Conservation (phyloP, 2,797 vertebrate genomes). For the Staurois parvus region DNA sequence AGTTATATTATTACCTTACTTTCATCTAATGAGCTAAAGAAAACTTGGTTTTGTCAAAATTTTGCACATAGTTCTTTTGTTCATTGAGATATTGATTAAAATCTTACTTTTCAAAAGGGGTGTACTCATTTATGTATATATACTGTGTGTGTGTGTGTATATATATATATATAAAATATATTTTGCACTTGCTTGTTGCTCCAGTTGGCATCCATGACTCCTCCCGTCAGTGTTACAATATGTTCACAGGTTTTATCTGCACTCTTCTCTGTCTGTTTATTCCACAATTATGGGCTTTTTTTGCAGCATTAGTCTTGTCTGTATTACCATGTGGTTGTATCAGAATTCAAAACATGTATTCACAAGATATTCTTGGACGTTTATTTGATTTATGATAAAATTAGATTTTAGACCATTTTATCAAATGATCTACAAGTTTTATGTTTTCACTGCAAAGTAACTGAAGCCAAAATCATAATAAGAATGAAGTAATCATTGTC, state of each 20-base stretch:
- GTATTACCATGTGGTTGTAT: not conserved
- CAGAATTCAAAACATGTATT: not conserved
- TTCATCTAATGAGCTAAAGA: too few relatives aligned
- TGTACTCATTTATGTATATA: too few relatives aligned
- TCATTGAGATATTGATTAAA: too few relatives aligned
- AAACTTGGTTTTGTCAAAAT: too few relatives aligned
- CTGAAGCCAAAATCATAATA: slow-evolving; percentile 24
- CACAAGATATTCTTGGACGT: slow-evolving; percentile 1
- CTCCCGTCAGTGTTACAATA: not conserved
- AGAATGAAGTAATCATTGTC: slow-evolving; percentile 34
- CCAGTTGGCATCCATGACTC: not conserved
- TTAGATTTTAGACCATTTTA: not conserved
- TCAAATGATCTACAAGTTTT: slow-evolving; percentile 29
- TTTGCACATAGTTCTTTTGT: too few relatives aligned
- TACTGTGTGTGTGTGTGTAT: too few relatives aligned
- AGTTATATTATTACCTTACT: too few relatives aligned
- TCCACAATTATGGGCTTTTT: not conserved
- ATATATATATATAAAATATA: too few relatives aligned
- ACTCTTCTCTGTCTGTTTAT: not conserved
- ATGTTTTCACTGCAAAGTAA: not conserved
- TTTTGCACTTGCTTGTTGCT: not conserved
- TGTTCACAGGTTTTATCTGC: not conserved
- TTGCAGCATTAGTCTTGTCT: not conserved
- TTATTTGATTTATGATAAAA: slow-evolving; percentile 31
- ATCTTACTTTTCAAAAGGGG: too few relatives aligned